Base-by-base conservation (phyloP, 2,888 invertebrate species). In the Pammene fasciana region DNA sequence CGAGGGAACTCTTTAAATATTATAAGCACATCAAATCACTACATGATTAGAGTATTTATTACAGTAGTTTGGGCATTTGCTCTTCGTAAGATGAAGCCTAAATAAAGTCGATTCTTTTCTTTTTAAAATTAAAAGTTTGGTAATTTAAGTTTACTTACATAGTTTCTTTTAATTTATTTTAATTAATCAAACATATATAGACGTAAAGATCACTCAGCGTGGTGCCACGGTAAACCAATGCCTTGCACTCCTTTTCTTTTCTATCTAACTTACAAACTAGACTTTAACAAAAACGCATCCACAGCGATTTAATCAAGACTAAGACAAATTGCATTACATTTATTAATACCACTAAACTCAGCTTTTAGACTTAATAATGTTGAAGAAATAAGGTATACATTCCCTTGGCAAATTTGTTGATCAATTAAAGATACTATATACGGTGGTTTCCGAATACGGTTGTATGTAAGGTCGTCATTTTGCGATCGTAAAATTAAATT, bases 241-340 rank as follows among this genome's bases (percentile, higher is more conserved):
- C 26, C 26, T 26, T 26, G 4, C 26, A 26, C 26, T 4, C 11
- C 11, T 11, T 43, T 13, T 11, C 4, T 43, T 43, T 0, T 26
- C 6, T 26, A 45, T 52, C n/a, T 62, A 52, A 50, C 5, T 11
- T 11, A 48, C 60, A 38, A 61, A 50, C 18, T 50, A 41, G 38
- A 41, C 50, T 50, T 7, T 5, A 18, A 41, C 50, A 61, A 61
- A 61, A 61, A 5, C 11, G 11, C 6, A 10, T 7, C 61, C 10
- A 0, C 1, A n/a, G n/a, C 26, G n/a, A 36, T 52, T 52, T 50
- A 62, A 62, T 62, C 50, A n/a, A 13, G 10, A n/a, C 13, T 16
- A 59, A 59, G 66, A 67, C 66, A 67, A 67, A 67, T 67, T 67
- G 46, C 38, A 26, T 36, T 41, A 26, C 59, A 67, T 59, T 59